Base-by-base conservation (phyloP, 2,797 vertebrate genomes). In the Enteromius paludinosus region DNA sequence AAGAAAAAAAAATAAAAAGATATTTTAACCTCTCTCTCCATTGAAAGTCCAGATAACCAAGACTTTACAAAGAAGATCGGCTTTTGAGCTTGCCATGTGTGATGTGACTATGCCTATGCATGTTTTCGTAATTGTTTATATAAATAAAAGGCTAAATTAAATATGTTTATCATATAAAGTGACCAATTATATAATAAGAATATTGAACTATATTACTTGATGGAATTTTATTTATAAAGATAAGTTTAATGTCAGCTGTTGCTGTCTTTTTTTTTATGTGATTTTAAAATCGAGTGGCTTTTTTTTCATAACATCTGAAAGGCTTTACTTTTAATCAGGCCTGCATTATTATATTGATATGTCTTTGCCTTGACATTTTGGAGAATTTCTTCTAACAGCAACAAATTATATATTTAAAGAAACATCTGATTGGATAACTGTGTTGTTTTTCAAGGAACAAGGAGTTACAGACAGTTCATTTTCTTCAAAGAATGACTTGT, bases 401-500 rank as follows among this genome's bases (percentile, higher is more conserved):
- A 47, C 8, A 71, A 30, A 49, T 49, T 11, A 49, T 17, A 30
- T 72, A 56, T 75, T 5, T n/a, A 75, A 43, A 43, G 35, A 76
- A 35, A 33, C 10, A 15, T 62, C 43, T 81, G 38, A 81, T 18
- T 73, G 56, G 7, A 25, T 45, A 11, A 81, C 71, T 81, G 14
- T 68, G 15, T 76, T 23, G 5, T 56, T 81, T n/a, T 89, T 73
- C 11, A 82, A 96, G 95, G 95, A 95, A 62, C 87, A 91, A 89
- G 93, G 93, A 64, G 89, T 95, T 25, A 87, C 93, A 84, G 94
- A 95, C 83, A 88, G 92, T n/a, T 94, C 91, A 0, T 95, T 94
- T 89, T 94, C 93, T 38, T 94, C 94, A 43, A 93, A 95, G 84
- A 93, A 92, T 54, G 93, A 95, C 20, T 92, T 95, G 80, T 94